Conservation (phyloP, 2,113 vertebrate genomes). For the Narcine bancroftii region DNA sequence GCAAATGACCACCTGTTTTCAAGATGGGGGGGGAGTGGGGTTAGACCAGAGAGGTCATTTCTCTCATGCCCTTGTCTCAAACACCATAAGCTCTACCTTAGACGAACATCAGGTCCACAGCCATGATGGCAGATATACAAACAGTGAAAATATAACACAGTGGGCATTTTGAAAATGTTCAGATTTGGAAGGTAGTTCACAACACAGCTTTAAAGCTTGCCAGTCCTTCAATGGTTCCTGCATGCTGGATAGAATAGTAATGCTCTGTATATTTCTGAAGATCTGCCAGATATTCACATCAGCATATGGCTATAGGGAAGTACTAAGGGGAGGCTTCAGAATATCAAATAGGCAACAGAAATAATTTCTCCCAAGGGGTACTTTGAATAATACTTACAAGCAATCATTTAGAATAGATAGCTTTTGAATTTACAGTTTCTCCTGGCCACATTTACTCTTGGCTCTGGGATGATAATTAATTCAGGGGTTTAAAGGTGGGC, state of each 20-base stretch:
- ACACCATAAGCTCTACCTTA: background rate
- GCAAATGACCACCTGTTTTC: background rate
- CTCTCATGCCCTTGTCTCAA: no score
- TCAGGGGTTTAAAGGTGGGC: no score
- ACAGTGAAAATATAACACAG: background rate
- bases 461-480: background rate
- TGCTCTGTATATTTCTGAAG: background rate
- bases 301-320: background rate
- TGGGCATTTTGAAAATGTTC: constrained; percentile 18
- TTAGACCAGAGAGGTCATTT: background rate
- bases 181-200: background rate
- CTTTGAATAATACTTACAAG: background rate
- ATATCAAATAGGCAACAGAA: background rate
- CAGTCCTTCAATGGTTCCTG: background rate
- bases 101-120: background rate
- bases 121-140: background rate
- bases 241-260: background rate
- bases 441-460: background rate
- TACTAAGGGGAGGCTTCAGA: background rate
- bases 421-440: background rate
- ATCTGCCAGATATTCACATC: background rate
- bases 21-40: background rate
- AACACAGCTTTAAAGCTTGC: constrained; percentile 12
- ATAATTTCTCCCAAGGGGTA: background rate
- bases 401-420: background rate